These are phyloP conservation scores for Hyles lineata DNA, from an alignment of 2,888 invertebrate species.

Conservation along the genomic window DNA sequence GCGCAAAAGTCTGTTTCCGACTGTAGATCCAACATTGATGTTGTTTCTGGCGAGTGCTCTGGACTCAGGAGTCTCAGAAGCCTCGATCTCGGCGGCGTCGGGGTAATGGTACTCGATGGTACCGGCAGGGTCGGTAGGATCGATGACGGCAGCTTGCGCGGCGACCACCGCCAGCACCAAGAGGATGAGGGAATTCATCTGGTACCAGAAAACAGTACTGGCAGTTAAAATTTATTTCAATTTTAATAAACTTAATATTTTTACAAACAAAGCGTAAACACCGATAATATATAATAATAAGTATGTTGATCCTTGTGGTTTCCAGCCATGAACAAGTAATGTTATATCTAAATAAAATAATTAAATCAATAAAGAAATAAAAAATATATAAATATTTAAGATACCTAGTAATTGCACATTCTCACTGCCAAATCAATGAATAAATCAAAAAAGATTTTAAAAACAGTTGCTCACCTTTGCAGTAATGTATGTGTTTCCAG, in stretches of 20 bases:
- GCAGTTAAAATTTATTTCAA: too few relatives aligned
- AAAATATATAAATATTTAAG: too few relatives aligned
- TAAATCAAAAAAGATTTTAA: background rate
- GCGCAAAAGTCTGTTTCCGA: background rate
- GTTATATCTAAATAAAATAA: background rate
- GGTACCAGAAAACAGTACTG: background rate
- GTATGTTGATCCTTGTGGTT: background rate
- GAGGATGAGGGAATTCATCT: background rate
- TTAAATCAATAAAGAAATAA: background rate
- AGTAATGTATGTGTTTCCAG: background rate
- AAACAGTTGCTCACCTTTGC: background rate
- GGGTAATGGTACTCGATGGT: background rate
- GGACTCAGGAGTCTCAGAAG: too few relatives aligned
- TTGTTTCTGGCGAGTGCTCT: too few relatives aligned
- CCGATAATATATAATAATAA: too few relatives aligned
- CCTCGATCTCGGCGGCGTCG: too few relatives aligned
- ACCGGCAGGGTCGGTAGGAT: background rate
- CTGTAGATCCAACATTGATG: background rate
- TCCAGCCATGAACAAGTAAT: too few relatives aligned
- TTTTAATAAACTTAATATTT: too few relatives aligned
- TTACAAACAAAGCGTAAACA: too few relatives aligned
- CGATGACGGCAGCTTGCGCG: background rate
- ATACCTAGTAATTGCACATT: too few relatives aligned
- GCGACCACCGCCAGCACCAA: slow-evolving; percentile 3
- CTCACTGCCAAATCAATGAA: too few relatives aligned